Base-by-base conservation (phyloP, 1,140 invertebrate genomes). In the Brachionus rotundiformis region DNA sequence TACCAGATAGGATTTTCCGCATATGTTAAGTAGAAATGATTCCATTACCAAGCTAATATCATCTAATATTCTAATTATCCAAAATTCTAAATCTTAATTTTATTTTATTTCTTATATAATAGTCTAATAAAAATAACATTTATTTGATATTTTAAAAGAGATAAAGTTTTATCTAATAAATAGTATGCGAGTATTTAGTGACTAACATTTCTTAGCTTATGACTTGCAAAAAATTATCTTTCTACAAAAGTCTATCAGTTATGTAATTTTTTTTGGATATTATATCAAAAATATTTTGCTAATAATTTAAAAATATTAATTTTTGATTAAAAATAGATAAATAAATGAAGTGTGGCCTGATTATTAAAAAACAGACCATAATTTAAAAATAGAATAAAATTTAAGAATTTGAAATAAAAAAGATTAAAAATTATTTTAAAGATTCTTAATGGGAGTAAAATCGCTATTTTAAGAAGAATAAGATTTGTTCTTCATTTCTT, bases 151-250 rank as follows among this genome's bases (percentile, higher is more conserved):
- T 54, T 23, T 19, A 8, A 54, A 54, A 54, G 7, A 54, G 47
- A 54, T 54, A 54, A 54, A 19, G 8, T 54, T 54, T 54, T 54
- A 54, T 54, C 47, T 54, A 23, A 54, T n/a, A 54, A 54, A 54
- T 23, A 54, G 19, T 54, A 19, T 19, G 47, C 47, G 47, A 54
- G 23, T 54, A 54, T 16, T 54, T 19, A 54, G 47, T 54, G 47
- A 54, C 47, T 54, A 54, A 54, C 47, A 54, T 54, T 54, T 54
- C 47, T 54, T 54, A 54, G 47, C 47, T 54, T 19, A 54, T 16
- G 19, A 54, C 23, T 54, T 54, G 0, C 16, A 25, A 54, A 23
- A 19, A 54, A 54, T 54, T 54, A 54, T 54, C 47, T 54, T 19
- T 54, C 23, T 54, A 54, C 5, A 54, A 23, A 23, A 54, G 47